Percentiles rank a stretch among this genome's conserved stretches.
phyloP scores from a whole-genome alignment of 2,888 invertebrate species.

The Athrips mouffetella region DNA sequence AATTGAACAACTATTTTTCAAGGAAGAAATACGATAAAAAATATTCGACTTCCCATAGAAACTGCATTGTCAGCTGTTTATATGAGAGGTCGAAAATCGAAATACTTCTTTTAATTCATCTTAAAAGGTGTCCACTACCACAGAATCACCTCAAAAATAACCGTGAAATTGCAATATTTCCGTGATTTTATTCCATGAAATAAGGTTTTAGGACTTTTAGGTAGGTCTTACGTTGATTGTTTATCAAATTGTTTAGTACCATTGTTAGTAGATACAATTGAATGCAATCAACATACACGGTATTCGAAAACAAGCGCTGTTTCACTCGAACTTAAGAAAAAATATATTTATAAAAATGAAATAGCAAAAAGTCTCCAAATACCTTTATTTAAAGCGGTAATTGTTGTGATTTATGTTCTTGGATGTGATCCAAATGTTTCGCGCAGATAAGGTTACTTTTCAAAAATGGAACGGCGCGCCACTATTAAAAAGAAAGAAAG shows the following conservation, averaged over 20 bases:
- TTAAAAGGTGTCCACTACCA: too few species aligned
- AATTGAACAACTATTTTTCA: too few species aligned
- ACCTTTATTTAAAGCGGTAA: background rate
- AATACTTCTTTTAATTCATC: too few species aligned
- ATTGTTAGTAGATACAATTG: background rate
- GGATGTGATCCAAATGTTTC: constrained; percentile 34
- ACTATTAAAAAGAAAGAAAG: background rate
- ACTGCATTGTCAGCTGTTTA: too few species aligned
- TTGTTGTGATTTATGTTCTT: constrained; percentile 25
- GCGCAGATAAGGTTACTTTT: constrained; percentile 26
- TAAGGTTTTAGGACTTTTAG: too few species aligned
- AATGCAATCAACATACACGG: background rate
- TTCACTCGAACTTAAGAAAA: background rate
- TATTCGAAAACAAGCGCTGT: background rate
- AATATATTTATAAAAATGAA: background rate
- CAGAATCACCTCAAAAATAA: too few species aligned
- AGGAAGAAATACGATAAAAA: too few species aligned
- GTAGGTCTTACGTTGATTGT: background rate
- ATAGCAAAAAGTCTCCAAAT: constrained; percentile 4
- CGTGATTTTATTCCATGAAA: too few species aligned
- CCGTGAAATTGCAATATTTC: too few species aligned
- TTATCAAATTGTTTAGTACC: background rate
- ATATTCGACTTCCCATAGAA: too few species aligned
- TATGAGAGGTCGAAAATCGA: too few species aligned
- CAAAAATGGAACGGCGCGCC: background rate